Base-by-base conservation (phyloP, 2,797 vertebrate genomes). In the Anguilla megastoma region DNA sequence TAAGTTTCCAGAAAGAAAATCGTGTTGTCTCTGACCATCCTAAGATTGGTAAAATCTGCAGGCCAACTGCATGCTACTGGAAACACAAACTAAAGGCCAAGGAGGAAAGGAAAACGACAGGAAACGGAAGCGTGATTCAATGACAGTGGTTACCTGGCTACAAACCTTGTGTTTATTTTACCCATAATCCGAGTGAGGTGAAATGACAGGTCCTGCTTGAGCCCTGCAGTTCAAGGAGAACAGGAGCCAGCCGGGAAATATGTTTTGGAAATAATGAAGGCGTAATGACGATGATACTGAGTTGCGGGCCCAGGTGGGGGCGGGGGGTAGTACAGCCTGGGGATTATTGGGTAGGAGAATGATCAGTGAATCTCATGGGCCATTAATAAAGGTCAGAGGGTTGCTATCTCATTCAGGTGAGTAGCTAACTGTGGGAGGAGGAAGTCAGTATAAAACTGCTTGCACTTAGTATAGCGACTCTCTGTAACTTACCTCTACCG, bases 391-490 rank as follows among this genome's bases (percentile, higher is more conserved):
- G 93, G 93, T 92, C 88, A 88, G 88, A 48, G 89, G 88, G 89
- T 88, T 93, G 90, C 87, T 87, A 90, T 52, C 83, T 92, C 92
- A 94, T 94, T 92, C 93, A 93, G 90, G 91, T 91, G 90, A 90
- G 86, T 14, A 89, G 45, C 21, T 82, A 50, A 86, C 33, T 85
- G 86, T 82, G 86, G 66, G 87, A 76, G 86, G 87, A 86, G 50
- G 86, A 86, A 86, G 85, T n/a, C n/a, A 2, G 85, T 95, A 96
- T 96, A 96, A 94, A 95, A 93, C 10, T 6, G 87, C 89, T 74
- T 48, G 18, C 86, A 50, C 45, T 60, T 87, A 36, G 84, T 30
- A 84, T 54, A 85, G 84, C 10, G 63, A 88, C 85, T 89, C 87
- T 79, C 90, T 87, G 87, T 86, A 90, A 89, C 89, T 90, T 27